Evolutionary conservation across 2,888 invertebrate genomes (phyloP).

Genomic region (Eupeodes latifasciatus): DNA sequence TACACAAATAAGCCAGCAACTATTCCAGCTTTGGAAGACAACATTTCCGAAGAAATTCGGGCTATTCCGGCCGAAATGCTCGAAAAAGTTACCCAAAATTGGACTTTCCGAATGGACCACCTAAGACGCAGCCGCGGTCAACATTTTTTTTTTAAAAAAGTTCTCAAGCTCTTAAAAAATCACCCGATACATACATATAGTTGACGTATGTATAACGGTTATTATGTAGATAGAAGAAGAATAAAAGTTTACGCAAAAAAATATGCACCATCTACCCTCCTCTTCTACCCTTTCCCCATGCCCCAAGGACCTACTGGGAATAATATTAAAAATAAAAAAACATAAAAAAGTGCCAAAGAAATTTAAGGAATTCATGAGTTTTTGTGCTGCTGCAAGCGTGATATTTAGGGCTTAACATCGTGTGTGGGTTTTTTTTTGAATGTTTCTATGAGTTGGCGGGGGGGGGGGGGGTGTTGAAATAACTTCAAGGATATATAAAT

Average conservation of each 20-base stretch:
- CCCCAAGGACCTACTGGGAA: slow-evolving; percentile 6
- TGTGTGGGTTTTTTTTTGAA: not conserved
- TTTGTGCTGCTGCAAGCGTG: slow-evolving; percentile 1
- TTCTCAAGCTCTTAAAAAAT: too few species aligned
- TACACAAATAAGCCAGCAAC: too few species aligned
- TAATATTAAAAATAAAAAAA: not conserved
- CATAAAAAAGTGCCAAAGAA: slow-evolving; percentile 1
- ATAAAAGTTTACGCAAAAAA: slow-evolving; percentile 36
- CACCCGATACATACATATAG: too few species aligned
- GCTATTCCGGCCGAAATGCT: too few species aligned
- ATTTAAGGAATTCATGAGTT: slow-evolving; percentile 30
- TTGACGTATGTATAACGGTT: not conserved
- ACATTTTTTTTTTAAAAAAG: too few species aligned
- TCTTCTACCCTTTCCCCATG: too few species aligned
- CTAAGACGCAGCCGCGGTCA: too few species aligned
- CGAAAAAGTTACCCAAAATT: too few species aligned
- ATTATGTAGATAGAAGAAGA: not conserved
- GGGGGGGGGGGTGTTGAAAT: not conserved
- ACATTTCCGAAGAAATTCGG: too few species aligned
- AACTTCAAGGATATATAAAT: slow-evolving; percentile 9
- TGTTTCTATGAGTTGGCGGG: not conserved
- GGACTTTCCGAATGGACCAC: too few species aligned
- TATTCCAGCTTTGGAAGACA: too few species aligned
- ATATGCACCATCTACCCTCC: slow-evolving; percentile 7
- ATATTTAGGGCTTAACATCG: slow-evolving; percentile 3